phyloP scores from a whole-genome alignment of 2,113 vertebrate genomes.

The Chlamydotis undulata region DNA sequence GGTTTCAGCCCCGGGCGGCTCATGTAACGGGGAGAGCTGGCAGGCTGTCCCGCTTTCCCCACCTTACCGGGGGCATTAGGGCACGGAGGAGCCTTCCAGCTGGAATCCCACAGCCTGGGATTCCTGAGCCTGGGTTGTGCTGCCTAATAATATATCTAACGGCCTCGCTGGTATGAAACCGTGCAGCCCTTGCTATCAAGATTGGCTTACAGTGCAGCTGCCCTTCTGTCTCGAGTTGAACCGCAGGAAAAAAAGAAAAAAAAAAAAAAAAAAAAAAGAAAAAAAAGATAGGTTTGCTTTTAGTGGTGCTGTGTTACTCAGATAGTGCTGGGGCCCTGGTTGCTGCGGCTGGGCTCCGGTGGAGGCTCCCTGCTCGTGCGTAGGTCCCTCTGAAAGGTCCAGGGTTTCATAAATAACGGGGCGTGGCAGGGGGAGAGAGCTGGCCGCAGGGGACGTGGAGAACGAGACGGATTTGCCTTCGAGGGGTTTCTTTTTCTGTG shows the following conservation, averaged over 20 bases:
- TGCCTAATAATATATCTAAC: constrained; percentile 1
- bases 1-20: neutral
- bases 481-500: neutral
- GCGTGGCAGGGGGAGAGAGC: neutral
- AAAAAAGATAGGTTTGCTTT: neutral
- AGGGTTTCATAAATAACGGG: neutral
- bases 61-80: neutral
- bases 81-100: neutral
- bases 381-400: neutral
- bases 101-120: constrained; percentile 1
- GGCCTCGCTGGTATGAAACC: neutral
- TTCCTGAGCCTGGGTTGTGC: neutral
- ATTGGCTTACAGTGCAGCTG: constrained; percentile 28
- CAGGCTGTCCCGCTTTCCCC: neutral
- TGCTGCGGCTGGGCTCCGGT: neutral
- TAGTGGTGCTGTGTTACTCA: neutral
- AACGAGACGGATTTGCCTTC: neutral
- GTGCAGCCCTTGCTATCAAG: neutral
- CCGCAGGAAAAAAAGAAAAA: too few species aligned
- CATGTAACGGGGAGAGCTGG: neutral
- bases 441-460: neutral
- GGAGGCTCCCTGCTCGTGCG: neutral
- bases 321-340: neutral
- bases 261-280: too few species aligned
- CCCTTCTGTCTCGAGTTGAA: neutral